Evolutionary conservation across 2,797 vertebrate genomes (phyloP), one percentile per base, ranked within the genome.

Genomic region (Peromyscus melanophrys): DNA sequence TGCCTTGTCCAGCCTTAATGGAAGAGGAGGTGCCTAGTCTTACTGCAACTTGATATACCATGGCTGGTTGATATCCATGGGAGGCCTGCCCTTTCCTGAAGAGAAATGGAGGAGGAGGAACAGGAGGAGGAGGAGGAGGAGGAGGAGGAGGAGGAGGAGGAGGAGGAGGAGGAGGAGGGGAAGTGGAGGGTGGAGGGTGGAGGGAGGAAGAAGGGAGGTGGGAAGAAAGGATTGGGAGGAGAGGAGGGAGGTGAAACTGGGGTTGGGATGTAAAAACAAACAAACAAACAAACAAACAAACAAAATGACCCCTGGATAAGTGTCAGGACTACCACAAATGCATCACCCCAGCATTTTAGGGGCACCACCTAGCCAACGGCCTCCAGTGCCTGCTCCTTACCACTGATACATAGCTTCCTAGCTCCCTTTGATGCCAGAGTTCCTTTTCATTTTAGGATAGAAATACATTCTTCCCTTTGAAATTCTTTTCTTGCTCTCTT

Each of bases 371-470:
- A 75, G 49, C 40, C 61, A 61, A 0, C 65, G 75, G 31, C 80
- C 52, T 59, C 19, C 46, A 83, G 34, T 16, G 37, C 55, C 37
- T 14, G 37, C 3, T 77, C 14, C 21, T 34, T 83, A 89, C 2
- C 52, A 37, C 76, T 65, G 23, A 29, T 57, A 6, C 69, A 4
- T 65, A 67, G 61, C 83, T 92, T 78, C 59, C 31, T n/a, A 43
- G 8, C 49, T 73, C 4, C 34, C 27, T 4, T 37, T 25, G 85
- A 73, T 43, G 23, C 63, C n/a, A 90, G 65, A 49, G 55, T 46
- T 49, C 6, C 27, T 94, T 90, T 93, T 85, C 65, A 77, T 94
- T 95, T 97, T 46, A 89, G 57, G 23, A 57, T 19, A 94, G 77
- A 95, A 61, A 90, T 37, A 3, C 4, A 6, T 67, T 90, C 65